phyloP scores from a whole-genome alignment of 2,797 vertebrate genomes.

The Lepus oiostolus region DNA sequence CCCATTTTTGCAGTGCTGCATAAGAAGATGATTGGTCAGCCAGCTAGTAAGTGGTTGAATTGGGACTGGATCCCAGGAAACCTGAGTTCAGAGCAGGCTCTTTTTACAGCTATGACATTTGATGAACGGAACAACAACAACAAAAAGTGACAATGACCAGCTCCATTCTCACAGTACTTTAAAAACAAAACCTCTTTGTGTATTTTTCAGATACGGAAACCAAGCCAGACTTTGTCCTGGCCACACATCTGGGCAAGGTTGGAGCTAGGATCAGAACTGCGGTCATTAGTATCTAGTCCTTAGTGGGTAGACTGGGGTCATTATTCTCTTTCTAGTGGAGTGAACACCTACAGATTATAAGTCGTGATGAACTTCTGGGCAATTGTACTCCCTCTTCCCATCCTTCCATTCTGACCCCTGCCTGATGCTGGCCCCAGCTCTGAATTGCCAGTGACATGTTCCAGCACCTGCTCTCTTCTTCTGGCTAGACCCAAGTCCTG shows the following conservation, averaged over 20 bases:
- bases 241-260: background rate
- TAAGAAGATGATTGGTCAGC: background rate
- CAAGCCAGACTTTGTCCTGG: background rate
- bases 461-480: background rate
- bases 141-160: background rate
- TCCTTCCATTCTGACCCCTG: background rate
- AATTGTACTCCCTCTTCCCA: background rate
- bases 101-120: background rate
- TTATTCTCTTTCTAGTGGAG: background rate
- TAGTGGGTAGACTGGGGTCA: too few species aligned
- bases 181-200: background rate
- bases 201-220: background rate
- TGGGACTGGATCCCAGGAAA: background rate
- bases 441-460: background rate
- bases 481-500: background rate
- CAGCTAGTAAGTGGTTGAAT: too few species aligned
- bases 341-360: background rate
- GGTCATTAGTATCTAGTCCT: background rate
- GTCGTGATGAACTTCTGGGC: background rate
- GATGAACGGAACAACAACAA: background rate
- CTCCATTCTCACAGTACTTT: background rate
- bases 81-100: background rate
- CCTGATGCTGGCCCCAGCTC: background rate
- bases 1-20: background rate
- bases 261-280: background rate